Evolutionary conservation across 2,113 vertebrate species (phyloP).

Genomic region (Labeo rohita): DNA sequence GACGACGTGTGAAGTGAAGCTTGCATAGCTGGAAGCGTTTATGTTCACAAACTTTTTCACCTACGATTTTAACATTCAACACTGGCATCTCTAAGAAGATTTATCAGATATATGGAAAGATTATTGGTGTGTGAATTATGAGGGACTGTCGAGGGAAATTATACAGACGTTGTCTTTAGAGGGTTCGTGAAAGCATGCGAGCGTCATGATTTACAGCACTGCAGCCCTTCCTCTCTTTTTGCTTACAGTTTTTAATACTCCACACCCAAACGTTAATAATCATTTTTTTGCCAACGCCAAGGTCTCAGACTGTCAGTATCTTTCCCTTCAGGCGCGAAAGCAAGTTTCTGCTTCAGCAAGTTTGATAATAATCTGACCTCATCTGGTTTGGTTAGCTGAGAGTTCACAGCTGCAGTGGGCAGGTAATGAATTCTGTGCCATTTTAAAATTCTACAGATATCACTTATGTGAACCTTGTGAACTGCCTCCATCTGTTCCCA

Average conservation of each 20-base stretch:
- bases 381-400: constrained; percentile 67
- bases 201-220: constrained; percentile 59
- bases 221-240: constrained; percentile 65
- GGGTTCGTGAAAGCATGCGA: background rate
- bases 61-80: background rate
- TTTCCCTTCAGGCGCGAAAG: constrained; percentile 70
- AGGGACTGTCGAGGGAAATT: constrained; percentile 7
- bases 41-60: background rate
- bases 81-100: constrained; percentile 5
- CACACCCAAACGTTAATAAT: constrained; percentile 78
- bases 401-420: constrained; percentile 33
- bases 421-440: constrained; percentile 54
- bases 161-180: constrained; percentile 21
- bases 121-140: background rate
- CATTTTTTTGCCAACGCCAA: constrained; percentile 70
- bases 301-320: constrained; percentile 78
- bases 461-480: constrained; percentile 42
- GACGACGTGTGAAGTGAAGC: background rate
- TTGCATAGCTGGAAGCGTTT: background rate
- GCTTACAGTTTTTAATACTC: constrained; percentile 77
- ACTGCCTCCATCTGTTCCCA: constrained; percentile 41
- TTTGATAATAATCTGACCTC: constrained; percentile 80
- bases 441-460: constrained; percentile 52
- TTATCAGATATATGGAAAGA: constrained; percentile 14
- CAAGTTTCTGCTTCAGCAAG: constrained; percentile 79